These are phyloP conservation scores for Callipepla squamata DNA, from an alignment of 2,113 vertebrate species.

Conservation along the genomic window DNA sequence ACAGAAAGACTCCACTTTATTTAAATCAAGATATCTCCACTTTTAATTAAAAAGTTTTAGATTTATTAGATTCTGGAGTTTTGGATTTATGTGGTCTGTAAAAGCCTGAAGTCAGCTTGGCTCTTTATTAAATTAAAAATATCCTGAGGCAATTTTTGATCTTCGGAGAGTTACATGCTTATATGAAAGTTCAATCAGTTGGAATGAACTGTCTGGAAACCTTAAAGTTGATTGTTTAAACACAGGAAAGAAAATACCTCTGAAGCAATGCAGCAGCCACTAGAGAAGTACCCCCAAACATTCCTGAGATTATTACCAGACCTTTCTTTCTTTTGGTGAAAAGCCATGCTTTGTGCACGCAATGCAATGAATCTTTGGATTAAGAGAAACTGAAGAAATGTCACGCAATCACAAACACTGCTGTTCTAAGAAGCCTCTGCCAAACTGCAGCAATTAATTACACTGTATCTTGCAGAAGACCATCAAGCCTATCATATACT, in stretches of 20 bases:
- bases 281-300: neutral
- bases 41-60: conserved; percentile 69
- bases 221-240: conserved; percentile 49
- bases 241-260: conserved; percentile 48
- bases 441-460: neutral
- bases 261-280: conserved; percentile 10
- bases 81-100: neutral
- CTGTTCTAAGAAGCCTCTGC: neutral
- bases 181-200: conserved; percentile 54
- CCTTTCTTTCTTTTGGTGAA: neutral
- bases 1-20: neutral
- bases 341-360: conserved; percentile 28
- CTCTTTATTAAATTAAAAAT: conserved; percentile 62
- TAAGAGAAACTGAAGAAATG: conserved; percentile 30
- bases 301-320: conserved; percentile 36
- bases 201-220: conserved; percentile 63
- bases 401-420: neutral
- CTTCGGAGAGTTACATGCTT: conserved; percentile 44
- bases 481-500: neutral
- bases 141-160: conserved; percentile 58
- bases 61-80: conserved; percentile 42
- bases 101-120: conserved; percentile 40
- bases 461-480: neutral
- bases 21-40: neutral
- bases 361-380: conserved; percentile 25